phyloP scores from a whole-genome alignment of 2,888 invertebrate genomes.

The Amiota communis region DNA sequence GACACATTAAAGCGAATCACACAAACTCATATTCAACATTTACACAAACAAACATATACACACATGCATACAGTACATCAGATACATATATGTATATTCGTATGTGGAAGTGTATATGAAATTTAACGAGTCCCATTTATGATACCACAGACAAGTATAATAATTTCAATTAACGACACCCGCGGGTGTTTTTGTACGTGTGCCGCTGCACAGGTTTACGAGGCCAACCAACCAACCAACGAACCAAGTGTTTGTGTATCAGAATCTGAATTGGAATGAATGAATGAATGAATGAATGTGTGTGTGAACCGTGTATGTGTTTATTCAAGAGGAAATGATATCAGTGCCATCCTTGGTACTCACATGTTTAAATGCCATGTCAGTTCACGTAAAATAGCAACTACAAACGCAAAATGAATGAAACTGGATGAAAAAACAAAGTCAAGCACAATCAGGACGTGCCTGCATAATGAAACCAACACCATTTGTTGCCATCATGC shows the following conservation, averaged over 20 bases:
- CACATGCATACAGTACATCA: not conserved
- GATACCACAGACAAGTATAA: conserved; percentile 66
- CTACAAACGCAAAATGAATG: conserved; percentile 5
- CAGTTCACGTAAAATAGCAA: conserved; percentile 5
- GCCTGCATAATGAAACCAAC: conserved; percentile 9
- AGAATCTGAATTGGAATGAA: too few species aligned
- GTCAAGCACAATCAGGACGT: not conserved
- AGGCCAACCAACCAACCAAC: not conserved
- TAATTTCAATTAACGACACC: conserved; percentile 66
- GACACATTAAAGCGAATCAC: conserved; percentile 62
- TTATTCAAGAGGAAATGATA: conserved; percentile 26
- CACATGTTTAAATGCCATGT: conserved; percentile 13
- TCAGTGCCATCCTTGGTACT: conserved; percentile 7
- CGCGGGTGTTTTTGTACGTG: conserved; percentile 57
- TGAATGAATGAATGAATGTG: not conserved
- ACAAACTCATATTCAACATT: conserved; percentile 40
- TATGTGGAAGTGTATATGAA: conserved; percentile 41
- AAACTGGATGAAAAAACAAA: not conserved
- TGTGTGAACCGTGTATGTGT: not conserved
- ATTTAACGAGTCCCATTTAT: conserved; percentile 65
- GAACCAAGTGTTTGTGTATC: not conserved
- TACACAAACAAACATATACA: conserved; percentile 31
- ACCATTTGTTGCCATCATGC: not conserved
- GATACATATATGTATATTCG: not conserved
- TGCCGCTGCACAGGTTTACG: conserved; percentile 11